Evolutionary conservation across 2,888 invertebrate species (phyloP), one percentile per base, ranked within the genome.

Genomic region (Tetranychus piercei): DNA sequence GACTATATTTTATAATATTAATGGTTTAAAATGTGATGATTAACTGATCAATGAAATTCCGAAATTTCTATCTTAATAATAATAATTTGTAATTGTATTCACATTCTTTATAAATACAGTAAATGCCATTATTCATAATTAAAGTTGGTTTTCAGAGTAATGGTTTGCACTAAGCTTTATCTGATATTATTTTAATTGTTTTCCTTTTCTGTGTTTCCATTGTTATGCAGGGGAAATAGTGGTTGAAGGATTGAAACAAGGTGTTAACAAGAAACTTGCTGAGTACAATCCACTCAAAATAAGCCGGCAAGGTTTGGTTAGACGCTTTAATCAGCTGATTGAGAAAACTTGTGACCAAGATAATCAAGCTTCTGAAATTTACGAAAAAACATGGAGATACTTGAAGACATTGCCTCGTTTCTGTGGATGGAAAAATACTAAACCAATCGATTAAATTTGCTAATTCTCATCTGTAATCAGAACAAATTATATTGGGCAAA

Each of bases 241-340:
- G 8, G 71, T 71, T 5, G 45, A 71, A 23, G 71, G 71, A 44
- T 44, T 71, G 9, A 71, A 44, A 71, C 71, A 71, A 71, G 71
- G 71, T 71, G 43, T 71, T 18, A 71, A 20, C 20, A 34, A 45
- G 18, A 71, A 71, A 20, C 6, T 9, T 8, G 44, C n/a, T 15
- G 45, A 15, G 1, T 23, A 6, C 9, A 71, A 71, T 20, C 20
- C 44, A 18, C 44, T 43, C 6, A 71, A 20, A 20, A 71, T 71
- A 15, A 71, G 71, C 43, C 69, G 20, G 22, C 11, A 6, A 6
- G 23, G 69, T 69, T 22, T 69, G 20, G 9, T 6, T 5, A 20
- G 1, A 20, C 69, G 69, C 11, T 69, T 69, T 34, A 23, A 9
- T 11, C 22, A 22, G 34, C 34, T 69, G 1, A 69, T 23, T 9